A percentile compares a stretch with the other conserved stretches of the same genome.
Conservation (phyloP, 2,797 vertebrate species). For the Phrynocephalus forsythii region DNA sequence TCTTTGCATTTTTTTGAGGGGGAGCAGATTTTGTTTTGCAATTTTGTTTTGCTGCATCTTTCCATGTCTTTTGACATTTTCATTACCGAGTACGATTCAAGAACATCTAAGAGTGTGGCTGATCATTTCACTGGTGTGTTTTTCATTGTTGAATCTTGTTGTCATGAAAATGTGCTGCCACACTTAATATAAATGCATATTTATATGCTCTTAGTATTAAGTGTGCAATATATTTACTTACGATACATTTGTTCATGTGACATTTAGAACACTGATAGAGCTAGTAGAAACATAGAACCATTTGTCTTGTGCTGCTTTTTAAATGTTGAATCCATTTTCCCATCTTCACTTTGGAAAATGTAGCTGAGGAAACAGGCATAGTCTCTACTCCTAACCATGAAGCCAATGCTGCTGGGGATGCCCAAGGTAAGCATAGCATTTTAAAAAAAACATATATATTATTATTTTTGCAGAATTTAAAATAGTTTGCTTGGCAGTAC, state of each 20-base stretch:
- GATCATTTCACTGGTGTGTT: background rate
- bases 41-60: background rate
- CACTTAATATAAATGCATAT: background rate
- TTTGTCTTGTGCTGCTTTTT: slow-evolving; percentile 31
- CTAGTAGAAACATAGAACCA: slow-evolving; percentile 20
- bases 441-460: too few species aligned
- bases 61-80: background rate
- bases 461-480: background rate
- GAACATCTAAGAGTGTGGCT: background rate
- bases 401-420: slow-evolving; percentile 79
- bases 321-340: slow-evolving; percentile 57
- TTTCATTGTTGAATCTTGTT: background rate
- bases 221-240: background rate
- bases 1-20: background rate
- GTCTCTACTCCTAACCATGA: slow-evolving; percentile 80
- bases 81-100: background rate
- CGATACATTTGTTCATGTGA: background rate
- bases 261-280: background rate
- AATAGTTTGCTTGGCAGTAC: background rate
- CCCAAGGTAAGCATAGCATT: slow-evolving; percentile 75
- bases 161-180: accelerated
- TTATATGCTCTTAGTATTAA: background rate
- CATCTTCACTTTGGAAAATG: slow-evolving; percentile 49
- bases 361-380: slow-evolving; percentile 82
- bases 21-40: background rate